Evolutionary conservation across 1,140 invertebrate genomes (phyloP).

Genomic region (Belonocnema kinseyi): DNA sequence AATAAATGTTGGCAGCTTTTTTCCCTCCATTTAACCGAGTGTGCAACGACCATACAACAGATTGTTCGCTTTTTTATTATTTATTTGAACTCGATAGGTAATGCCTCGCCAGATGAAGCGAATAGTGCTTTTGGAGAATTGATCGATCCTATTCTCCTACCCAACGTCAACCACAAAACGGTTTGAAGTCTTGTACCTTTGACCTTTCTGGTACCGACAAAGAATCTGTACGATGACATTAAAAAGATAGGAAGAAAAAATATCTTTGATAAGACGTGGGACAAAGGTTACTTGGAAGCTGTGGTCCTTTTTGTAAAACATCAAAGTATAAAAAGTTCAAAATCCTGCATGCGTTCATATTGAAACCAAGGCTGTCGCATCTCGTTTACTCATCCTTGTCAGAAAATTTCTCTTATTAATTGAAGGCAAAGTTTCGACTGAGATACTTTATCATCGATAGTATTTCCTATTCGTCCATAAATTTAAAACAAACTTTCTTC

Average conservation of each 20-base stretch:
- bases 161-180: conserved; percentile 41
- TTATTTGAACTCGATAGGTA: not conserved
- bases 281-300: not conserved
- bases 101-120: not conserved
- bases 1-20: too few species aligned
- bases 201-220: conserved; percentile 39
- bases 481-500: conserved; percentile 36
- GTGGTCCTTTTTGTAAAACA: conserved; percentile 11
- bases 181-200: conserved; percentile 40
- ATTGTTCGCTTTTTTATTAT: not conserved
- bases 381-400: not conserved
- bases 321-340: conserved; percentile 7
- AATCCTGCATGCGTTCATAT: not conserved
- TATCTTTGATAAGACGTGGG: not conserved
- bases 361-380: conserved; percentile 3
- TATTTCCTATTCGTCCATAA: not conserved
- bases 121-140: conserved; percentile 4
- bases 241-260: not conserved
- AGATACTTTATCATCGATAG: conserved; percentile 5
- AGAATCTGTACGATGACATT: conserved; percentile 31
- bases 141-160: conserved; percentile 45
- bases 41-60: too few species aligned
- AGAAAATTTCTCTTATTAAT: conserved; percentile 18
- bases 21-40: too few species aligned
- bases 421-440: not conserved